Evolutionary conservation across 1,140 invertebrate species (phyloP).

Genomic region (Glossosoma conforme): DNA sequence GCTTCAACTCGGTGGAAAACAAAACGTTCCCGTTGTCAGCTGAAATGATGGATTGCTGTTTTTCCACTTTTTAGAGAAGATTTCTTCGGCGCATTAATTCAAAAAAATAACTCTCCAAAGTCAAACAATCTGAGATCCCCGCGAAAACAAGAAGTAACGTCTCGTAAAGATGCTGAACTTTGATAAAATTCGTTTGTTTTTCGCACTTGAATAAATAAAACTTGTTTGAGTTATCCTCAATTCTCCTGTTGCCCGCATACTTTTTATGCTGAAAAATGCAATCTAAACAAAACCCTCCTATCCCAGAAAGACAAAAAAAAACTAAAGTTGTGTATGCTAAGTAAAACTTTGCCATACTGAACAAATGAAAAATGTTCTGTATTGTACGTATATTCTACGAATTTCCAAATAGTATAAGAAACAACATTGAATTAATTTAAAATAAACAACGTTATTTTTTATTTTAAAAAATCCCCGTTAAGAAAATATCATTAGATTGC

Average conservation of each 20-base stretch:
- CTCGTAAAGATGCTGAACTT: constrained; percentile 30
- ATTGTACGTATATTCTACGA: too few species aligned
- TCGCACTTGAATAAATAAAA: constrained; percentile 31
- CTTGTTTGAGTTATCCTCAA: constrained; percentile 4
- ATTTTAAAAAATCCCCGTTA: too few species aligned
- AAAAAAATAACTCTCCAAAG: constrained; percentile 31
- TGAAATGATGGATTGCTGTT: constrained; percentile 29
- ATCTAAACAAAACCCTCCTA: too few species aligned
- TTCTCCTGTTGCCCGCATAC: constrained; percentile 1
- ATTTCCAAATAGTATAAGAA: too few species aligned
- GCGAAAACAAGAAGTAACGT: constrained; percentile 31
- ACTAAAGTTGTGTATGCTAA: too few species aligned
- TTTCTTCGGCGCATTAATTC: constrained; percentile 26
- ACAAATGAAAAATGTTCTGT: too few species aligned
- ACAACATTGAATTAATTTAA: too few species aligned
- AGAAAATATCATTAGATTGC: too few species aligned
- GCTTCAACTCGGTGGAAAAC: too few species aligned
- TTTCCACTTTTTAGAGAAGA: constrained; percentile 12
- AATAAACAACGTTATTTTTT: too few species aligned
- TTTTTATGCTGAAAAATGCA: constrained; percentile 5
- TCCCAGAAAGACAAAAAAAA: too few species aligned
- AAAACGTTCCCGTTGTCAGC: constrained; percentile 22
- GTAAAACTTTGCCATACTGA: too few species aligned
- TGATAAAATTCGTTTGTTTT: constrained; percentile 30
- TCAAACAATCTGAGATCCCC: constrained; percentile 30